Base-by-base conservation (phyloP, 2,797 vertebrate genomes). In the Distichodus sexfasciatus region DNA sequence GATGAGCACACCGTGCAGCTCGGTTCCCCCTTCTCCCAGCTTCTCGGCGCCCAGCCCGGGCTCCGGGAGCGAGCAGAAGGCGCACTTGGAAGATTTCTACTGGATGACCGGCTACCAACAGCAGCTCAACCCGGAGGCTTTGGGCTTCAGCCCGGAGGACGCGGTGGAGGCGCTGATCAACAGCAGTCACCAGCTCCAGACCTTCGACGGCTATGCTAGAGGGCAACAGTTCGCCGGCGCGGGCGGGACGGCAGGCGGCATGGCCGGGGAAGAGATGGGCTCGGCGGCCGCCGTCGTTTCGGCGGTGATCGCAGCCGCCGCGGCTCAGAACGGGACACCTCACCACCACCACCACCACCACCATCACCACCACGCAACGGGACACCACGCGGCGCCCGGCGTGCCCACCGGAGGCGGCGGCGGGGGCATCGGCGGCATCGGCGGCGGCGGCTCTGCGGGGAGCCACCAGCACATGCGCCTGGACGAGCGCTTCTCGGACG, bases 1-100 rank as follows among this genome's bases (percentile, higher is more conserved):
- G 91, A 98, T 98, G 96, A 98, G 96, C 95, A 98, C 96, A 90
- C 96, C 96, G 84, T 98, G 96, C 94, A 98, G 96, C 92, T 98
- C 96, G 80, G 96, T 98, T 87, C 96, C 96, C 83, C 96, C 96
- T 73, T 98, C 96, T 83, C 96, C 96, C 89, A 98, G 96, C 93
- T 98, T 98, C 96, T 98, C 95, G 90, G 96, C 94, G 84, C 95
- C 96, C 91, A 98, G 96, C 90, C 96, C 96, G 89, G 94, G 96
- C 90, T 97, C 96, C 83, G 96, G 94, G 87, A 94, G 94, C 87
- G 96, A 98, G 84, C 96, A 97, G 91, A 98, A 98, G 90, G 89
- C 90, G 84, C 96, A 96, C 92, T 88, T 98, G 92, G 96, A 98
- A 92, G 96, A 98, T 91, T 98, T 98, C 91, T 98, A 98, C 95